These are phyloP conservation scores for Hiodon alosoides DNA, from an alignment of 2,113 vertebrate species.

Conservation along the genomic window DNA sequence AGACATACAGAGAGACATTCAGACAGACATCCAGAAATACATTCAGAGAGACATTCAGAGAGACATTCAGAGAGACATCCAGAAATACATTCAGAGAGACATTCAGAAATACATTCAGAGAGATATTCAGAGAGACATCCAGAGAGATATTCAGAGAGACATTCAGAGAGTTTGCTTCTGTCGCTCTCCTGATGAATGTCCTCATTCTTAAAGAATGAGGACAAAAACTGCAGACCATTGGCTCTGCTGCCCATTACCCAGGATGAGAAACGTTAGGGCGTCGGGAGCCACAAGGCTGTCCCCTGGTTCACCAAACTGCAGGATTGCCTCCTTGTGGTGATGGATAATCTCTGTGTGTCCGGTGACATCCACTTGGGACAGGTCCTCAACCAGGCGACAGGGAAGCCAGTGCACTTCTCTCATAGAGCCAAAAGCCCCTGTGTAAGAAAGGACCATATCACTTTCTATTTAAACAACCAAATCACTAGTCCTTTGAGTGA, in stretches of 20 bases:
- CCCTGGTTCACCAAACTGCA: conserved; percentile 60
- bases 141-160: too few relatives aligned
- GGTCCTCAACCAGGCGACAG: conserved; percentile 59
- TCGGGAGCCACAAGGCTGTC: conserved; percentile 47
- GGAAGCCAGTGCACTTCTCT: conserved; percentile 50
- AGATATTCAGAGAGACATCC: too few relatives aligned
- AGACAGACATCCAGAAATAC: too few relatives aligned
- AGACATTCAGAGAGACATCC: too few relatives aligned
- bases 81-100: too few relatives aligned
- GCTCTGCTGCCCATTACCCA: conserved; percentile 38
- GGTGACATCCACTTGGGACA: not conserved
- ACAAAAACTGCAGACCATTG: not conserved
- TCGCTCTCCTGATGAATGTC: not conserved
- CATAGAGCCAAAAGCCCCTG: conserved; percentile 28
- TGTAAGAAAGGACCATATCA: not conserved
- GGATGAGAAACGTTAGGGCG: conserved; percentile 56
- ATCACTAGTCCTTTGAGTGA: too few relatives aligned
- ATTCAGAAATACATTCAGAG: too few relatives aligned
- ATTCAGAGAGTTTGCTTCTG: not conserved
- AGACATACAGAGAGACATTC: too few relatives aligned
- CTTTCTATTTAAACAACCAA: too few relatives aligned
- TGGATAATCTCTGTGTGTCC: conserved; percentile 35
- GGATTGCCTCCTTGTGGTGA: conserved; percentile 40
- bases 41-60: too few relatives aligned
- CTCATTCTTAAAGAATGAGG: too few relatives aligned